Evolutionary conservation across 2,888 invertebrate species (phyloP).

Genomic region (Lingula anatina): DNA sequence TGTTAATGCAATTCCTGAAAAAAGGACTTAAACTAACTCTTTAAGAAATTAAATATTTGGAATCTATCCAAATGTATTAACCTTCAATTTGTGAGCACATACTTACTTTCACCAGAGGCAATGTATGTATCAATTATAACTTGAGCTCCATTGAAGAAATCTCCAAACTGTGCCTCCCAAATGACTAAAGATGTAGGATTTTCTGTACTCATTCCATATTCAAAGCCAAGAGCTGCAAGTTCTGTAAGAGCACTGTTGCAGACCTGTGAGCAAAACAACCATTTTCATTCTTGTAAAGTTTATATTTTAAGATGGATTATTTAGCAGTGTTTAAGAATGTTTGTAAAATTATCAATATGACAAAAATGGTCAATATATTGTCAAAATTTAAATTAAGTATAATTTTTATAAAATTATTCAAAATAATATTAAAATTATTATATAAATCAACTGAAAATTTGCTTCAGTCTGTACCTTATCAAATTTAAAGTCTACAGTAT

Average conservation of each 20-base stretch:
- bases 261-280: slow-evolving; percentile 56
- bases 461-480: background rate
- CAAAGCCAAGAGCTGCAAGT: slow-evolving; percentile 91
- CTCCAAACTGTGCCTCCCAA: slow-evolving; percentile 99
- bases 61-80: too few relatives aligned
- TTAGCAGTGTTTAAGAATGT: background rate
- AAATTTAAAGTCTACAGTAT: background rate
- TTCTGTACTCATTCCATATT: slow-evolving; percentile 82
- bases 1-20: too few relatives aligned
- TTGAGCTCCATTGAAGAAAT: slow-evolving; percentile 97
- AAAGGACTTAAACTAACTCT: too few relatives aligned
- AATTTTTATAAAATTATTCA: background rate
- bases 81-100: too few relatives aligned
- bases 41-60: too few relatives aligned
- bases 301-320: background rate
- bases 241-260: slow-evolving; percentile 93
- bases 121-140: slow-evolving; percentile 91
- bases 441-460: background rate
- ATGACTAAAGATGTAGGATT: slow-evolving; percentile 76
- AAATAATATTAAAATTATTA: background rate
- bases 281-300: too few relatives aligned
- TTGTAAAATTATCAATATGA: background rate
- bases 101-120: slow-evolving; percentile 80
- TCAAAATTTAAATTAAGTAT: background rate
- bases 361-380: background rate